phyloP scores from a whole-genome alignment of 2,797 vertebrate species.

The Botia kubotai region DNA sequence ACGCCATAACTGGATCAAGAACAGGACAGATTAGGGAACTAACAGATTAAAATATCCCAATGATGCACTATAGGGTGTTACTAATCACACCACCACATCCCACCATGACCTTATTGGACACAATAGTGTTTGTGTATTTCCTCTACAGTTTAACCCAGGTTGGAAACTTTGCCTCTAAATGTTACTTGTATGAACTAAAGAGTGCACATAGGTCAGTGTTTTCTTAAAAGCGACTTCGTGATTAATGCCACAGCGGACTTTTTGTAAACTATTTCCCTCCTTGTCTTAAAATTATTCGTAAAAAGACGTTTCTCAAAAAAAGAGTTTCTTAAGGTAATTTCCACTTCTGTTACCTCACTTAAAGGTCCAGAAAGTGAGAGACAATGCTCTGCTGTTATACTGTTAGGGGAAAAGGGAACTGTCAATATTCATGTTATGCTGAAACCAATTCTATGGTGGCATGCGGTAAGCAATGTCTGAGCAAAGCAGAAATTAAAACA shows the following conservation, averaged over 20 bases:
- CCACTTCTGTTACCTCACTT: background rate
- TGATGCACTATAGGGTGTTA: too few species aligned
- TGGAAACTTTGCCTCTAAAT: too few species aligned
- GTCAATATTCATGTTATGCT: background rate
- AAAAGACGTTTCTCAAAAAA: too few species aligned
- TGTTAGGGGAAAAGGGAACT: conserved; percentile 5
- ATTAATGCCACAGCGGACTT: background rate
- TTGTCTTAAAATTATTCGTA: background rate
- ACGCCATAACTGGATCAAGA: conserved; percentile 87
- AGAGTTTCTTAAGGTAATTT: background rate
- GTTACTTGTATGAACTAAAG: background rate
- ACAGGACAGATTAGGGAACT: background rate
- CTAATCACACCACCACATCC: background rate
- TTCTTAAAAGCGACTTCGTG: background rate
- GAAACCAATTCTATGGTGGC: background rate
- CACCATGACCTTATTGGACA: too few species aligned
- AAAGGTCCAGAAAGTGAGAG: background rate
- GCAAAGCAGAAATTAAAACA: too few species aligned
- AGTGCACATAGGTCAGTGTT: background rate
- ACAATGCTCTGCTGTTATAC: background rate
- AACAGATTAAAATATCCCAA: background rate
- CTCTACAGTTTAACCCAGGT: too few species aligned
- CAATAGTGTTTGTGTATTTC: too few species aligned
- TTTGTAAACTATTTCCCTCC: background rate
- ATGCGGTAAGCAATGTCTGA: background rate